Percentiles rank a stretch among this genome's conserved stretches.
Conservation (phyloP, 2,888 invertebrate genomes). For the Heliconius aoede region DNA sequence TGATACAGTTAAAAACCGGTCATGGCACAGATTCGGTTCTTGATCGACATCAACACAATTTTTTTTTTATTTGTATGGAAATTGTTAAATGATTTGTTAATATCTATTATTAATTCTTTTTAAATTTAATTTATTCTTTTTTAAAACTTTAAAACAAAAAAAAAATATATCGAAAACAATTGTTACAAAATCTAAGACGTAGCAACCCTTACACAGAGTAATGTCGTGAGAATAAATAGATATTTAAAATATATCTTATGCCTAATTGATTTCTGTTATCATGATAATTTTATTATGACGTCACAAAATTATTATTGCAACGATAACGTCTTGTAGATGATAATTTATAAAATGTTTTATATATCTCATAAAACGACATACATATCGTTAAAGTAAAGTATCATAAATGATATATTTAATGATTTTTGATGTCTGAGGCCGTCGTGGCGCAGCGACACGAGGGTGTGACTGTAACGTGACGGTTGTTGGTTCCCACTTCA, state of each 20-base stretch:
- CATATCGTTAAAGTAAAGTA: neutral
- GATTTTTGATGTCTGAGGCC: too few relatives aligned
- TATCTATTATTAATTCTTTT: too few relatives aligned
- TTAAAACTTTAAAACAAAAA: neutral
- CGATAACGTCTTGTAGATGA: neutral
- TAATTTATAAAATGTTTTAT: neutral
- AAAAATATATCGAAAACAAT: neutral
- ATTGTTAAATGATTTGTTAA: neutral
- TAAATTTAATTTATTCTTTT: too few relatives aligned
- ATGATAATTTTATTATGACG: neutral
- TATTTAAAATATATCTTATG: neutral
- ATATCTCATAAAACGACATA: neutral
- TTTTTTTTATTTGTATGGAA: neutral
- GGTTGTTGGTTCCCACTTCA: too few relatives aligned
- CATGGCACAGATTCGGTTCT: neutral
- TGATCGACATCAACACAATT: neutral
- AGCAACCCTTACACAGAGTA: slow-evolving; percentile 7
- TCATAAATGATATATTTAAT: neutral
- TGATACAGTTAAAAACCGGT: slow-evolving; percentile 1
- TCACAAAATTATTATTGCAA: slow-evolving; percentile 4
- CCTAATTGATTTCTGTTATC: slow-evolving; percentile 1
- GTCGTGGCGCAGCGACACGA: too few relatives aligned
- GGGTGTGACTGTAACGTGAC: too few relatives aligned
- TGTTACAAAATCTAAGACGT: neutral
- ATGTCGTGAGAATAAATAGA: slow-evolving; percentile 1